phyloP scores from a whole-genome alignment of 2,797 vertebrate genomes.

The Mycteria americana region DNA sequence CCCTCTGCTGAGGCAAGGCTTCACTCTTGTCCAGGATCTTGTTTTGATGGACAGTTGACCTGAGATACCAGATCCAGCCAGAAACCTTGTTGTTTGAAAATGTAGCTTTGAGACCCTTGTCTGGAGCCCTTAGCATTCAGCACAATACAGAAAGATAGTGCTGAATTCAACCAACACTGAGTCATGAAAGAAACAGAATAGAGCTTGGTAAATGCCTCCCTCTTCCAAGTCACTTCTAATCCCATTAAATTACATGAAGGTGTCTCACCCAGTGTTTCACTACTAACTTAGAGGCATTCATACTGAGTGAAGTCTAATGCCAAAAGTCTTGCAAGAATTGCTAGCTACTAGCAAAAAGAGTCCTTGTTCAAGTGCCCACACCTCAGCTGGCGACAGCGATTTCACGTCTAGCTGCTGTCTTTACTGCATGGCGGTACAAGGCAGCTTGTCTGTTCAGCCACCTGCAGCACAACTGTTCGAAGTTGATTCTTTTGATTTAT shows the following conservation, averaged over 20 bases:
- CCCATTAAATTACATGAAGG: neutral
- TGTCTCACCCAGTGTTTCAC: neutral
- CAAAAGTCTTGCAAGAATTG: neutral
- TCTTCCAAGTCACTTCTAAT: neutral
- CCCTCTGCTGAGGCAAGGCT: neutral
- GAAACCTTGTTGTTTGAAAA: neutral
- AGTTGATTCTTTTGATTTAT: neutral
- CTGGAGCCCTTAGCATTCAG: neutral
- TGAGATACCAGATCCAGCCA: neutral
- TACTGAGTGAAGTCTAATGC: neutral
- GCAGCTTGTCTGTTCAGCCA: neutral
- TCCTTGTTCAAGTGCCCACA: neutral
- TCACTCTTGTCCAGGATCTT: too few relatives aligned
- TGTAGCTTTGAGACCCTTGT: neutral
- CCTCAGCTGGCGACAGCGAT: neutral
- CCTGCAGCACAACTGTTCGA: neutral
- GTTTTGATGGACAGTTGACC: neutral
- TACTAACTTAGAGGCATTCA: neutral
- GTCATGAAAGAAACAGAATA: neutral
- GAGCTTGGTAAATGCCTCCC: neutral
- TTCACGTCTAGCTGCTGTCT: neutral
- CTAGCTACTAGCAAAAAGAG: neutral
- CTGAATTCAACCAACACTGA: neutral
- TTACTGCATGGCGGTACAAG: neutral
- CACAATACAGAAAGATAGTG: neutral